Percentiles rank a stretch among this genome's conserved stretches.
phyloP scores from a whole-genome alignment of 2,797 vertebrate genomes.

The Sarcophilus harrisii region DNA sequence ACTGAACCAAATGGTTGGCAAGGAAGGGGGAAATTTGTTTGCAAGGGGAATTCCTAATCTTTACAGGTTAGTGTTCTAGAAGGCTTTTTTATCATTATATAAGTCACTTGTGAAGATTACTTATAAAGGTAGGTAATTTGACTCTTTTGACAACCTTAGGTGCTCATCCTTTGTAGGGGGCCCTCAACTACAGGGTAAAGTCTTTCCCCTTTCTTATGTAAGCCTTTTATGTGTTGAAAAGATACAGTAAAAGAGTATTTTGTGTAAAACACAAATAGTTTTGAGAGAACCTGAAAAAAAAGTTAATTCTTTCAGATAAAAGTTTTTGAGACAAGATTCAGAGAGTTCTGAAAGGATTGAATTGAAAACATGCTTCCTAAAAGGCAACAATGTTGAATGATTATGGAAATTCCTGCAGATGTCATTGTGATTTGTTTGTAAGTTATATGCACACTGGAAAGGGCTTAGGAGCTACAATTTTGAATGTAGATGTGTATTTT shows the following conservation, averaged over 20 bases:
- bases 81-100: background rate
- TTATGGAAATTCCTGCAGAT: background rate
- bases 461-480: background rate
- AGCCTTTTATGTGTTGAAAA: background rate
- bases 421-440: background rate
- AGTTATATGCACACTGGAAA: background rate
- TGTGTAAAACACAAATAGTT: background rate
- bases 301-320: background rate
- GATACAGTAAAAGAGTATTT: background rate
- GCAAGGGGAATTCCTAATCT: background rate
- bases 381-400: background rate
- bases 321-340: background rate
- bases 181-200: background rate
- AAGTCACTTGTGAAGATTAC: background rate
- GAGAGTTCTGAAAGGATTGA: background rate
- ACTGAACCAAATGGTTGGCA: background rate
- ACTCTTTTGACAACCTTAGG: background rate
- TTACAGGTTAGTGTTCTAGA: background rate
- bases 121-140: background rate
- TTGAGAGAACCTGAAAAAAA: background rate
- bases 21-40: background rate
- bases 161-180: background rate
- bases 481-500: background rate
- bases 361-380: background rate
- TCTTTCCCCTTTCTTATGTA: background rate